Evolutionary conservation across 2,888 invertebrate genomes (phyloP).

Genomic region (Alloscopus bannaensis): DNA sequence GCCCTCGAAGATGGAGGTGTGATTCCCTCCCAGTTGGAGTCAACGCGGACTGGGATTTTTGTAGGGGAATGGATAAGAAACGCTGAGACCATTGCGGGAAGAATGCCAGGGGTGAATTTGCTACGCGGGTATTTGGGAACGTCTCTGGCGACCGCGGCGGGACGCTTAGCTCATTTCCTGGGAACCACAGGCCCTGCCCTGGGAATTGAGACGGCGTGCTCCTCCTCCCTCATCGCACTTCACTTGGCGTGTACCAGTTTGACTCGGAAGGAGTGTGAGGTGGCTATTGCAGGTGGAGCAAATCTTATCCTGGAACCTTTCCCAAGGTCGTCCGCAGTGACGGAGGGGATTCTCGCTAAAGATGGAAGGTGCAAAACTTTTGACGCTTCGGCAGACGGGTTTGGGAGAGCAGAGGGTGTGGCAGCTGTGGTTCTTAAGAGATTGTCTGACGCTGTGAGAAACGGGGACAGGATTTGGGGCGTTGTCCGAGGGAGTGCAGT

Average conservation of each 20-base stretch:
- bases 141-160: conserved; percentile 31
- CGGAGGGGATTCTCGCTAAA: conserved; percentile 65
- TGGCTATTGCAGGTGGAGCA: conserved; percentile 61
- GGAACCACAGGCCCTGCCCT: conserved; percentile 46
- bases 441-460: conserved; percentile 67
- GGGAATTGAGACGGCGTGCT: conserved; percentile 42
- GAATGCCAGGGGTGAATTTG: conserved; percentile 6
- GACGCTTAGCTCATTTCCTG: conserved; percentile 36
- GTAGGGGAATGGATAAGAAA: conserved; percentile 32
- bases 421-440: conserved; percentile 73
- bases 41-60: conserved; percentile 1
- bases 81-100: not conserved
- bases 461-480: conserved; percentile 70
- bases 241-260: conserved; percentile 44
- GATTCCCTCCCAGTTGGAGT: not conserved
- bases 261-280: conserved; percentile 10
- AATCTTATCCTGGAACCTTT: conserved; percentile 55
- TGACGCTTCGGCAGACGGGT: conserved; percentile 75
- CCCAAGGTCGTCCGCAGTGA: not conserved
- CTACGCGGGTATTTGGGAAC: conserved; percentile 49
- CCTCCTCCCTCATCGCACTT: conserved; percentile 43
- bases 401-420: conserved; percentile 75
- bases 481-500: conserved; percentile 73
- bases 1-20: conserved; percentile 19
- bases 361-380: conserved; percentile 67